Conservation (phyloP, 2,113 vertebrate genomes). For the Perccottus glenii region DNA sequence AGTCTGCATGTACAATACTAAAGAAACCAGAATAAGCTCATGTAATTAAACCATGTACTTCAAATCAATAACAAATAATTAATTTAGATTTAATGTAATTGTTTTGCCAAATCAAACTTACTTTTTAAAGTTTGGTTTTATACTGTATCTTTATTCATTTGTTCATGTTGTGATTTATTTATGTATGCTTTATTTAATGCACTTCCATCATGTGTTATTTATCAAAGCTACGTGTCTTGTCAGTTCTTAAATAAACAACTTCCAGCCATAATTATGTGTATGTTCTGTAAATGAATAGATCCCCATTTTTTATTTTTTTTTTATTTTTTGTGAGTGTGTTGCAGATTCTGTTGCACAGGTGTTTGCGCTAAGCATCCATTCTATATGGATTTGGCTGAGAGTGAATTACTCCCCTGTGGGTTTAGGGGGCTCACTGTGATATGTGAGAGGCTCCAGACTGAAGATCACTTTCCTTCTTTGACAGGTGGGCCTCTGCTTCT, state of each 20-base stretch:
- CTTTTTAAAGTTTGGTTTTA: neutral
- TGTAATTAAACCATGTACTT: neutral
- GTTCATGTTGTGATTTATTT: neutral
- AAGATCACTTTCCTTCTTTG: conserved; percentile 38
- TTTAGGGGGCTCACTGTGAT: conserved; percentile 64
- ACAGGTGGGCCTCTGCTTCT: conserved; percentile 40
- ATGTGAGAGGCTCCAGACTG: conserved; percentile 26
- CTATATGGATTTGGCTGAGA: conserved; percentile 9
- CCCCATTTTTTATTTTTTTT: too few species aligned
- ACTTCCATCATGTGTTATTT: neutral
- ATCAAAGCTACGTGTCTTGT: neutral
- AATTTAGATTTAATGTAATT: neutral
- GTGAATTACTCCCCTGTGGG: neutral
- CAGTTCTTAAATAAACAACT: neutral
- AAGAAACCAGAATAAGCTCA: conserved; percentile 37
- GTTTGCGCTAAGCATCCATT: conserved; percentile 5
- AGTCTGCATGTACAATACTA: conserved; percentile 55
- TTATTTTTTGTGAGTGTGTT: too few species aligned
- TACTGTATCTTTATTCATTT: too few species aligned
- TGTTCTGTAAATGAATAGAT: too few species aligned
- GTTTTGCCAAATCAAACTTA: neutral
- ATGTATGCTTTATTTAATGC: neutral
- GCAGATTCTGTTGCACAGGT: neutral
- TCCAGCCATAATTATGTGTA: neutral
- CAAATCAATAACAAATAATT: neutral